Evolutionary conservation across 1,140 invertebrate genomes (phyloP), one percentile per base, ranked within the genome.

Genomic region (Papilio xuthus): DNA sequence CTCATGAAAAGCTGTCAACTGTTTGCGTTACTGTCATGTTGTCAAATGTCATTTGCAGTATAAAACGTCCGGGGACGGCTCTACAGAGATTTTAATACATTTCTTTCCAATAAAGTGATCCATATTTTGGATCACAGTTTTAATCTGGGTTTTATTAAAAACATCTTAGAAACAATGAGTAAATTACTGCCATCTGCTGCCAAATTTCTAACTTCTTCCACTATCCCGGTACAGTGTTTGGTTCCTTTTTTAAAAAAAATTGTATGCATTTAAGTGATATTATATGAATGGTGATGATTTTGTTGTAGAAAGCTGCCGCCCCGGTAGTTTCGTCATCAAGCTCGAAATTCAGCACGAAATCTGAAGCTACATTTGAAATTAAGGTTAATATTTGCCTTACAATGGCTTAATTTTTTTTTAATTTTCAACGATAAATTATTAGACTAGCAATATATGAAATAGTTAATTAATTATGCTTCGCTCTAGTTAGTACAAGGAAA

Each of bases 291-390:
- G 47, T 60, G n/a, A 76, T 81, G 32, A 77, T 82, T 44, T 77
- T 81, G 63, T 85, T 81, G 26, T 83, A 94, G 93, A 94, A 94
- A 90, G 81, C 85, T 75, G 86, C 87, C 84, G 87, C 88, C 78
- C 90, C 90, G 81, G 87, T 88, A 80, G 85, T 83, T 63, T 80
- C 87, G 72, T 82, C 89, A 76, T 86, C 93, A 70, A 95, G 94
- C 83, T 95, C 94, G 81, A 96, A 95, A 85, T 96, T 96, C 83
- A 93, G 92, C 82, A 93, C 92, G 91, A 95, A 95, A 79, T 95
- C 95, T 10, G 96, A 97, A 91, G 96, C 96, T 18, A 94, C 94
- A 20, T 97, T 97, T 90, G 96, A 97, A 93, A 96, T 95, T 3
- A 97, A 97, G 92, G 95, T 96, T 93, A 32, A 67, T 67, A 28